These are phyloP conservation scores for Synanthedon vespiformis DNA, from an alignment of 2,888 invertebrate genomes.

Conservation along the genomic window DNA sequence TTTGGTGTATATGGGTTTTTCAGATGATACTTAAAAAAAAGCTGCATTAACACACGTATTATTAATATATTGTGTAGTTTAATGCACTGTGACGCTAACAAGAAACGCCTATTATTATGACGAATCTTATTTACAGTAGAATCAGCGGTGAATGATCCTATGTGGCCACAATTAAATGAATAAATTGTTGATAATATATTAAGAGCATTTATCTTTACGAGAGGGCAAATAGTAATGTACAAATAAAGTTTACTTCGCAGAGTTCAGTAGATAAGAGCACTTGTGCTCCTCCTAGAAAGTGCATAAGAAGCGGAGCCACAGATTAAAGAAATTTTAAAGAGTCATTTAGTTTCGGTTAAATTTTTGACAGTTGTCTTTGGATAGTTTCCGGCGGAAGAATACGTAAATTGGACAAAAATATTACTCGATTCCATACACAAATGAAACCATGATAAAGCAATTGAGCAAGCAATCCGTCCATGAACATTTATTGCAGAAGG, in stretches of 20 bases:
- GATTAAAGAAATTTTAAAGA: not conserved
- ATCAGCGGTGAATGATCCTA: slow-evolving; percentile 4
- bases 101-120: not conserved
- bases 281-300: slow-evolving; percentile 14
- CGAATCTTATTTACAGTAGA: slow-evolving; percentile 2
- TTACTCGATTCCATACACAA: not conserved
- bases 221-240: slow-evolving; percentile 34
- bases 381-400: too few relatives aligned
- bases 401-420: not conserved
- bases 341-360: not conserved
- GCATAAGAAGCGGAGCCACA: not conserved
- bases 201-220: not conserved
- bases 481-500: slow-evolving; percentile 43
- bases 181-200: slow-evolving; percentile 1
- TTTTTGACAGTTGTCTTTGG: too few relatives aligned
- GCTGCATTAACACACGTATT: too few relatives aligned
- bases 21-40: too few relatives aligned
- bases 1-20: too few relatives aligned
- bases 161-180: slow-evolving; percentile 5
- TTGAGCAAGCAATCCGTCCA: slow-evolving; percentile 45
- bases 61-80: too few relatives aligned
- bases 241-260: slow-evolving; percentile 21
- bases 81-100: too few relatives aligned
- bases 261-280: slow-evolving; percentile 25
- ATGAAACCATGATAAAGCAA: slow-evolving; percentile 27